These are phyloP conservation scores for Ceratina japonica DNA, from an alignment of 1,140 invertebrate species.

Conservation along the genomic window DNA sequence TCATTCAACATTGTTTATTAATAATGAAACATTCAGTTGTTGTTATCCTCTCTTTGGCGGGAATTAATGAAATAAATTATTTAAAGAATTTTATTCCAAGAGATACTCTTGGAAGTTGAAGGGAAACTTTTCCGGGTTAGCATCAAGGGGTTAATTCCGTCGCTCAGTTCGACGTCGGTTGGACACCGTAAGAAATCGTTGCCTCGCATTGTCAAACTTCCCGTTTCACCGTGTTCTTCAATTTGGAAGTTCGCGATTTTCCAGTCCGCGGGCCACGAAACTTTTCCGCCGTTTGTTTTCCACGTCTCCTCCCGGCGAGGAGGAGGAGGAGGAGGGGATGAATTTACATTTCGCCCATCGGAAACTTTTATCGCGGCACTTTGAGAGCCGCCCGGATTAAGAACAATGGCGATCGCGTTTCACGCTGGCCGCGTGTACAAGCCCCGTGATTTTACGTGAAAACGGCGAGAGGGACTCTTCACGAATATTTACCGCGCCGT, in stretches of 20 bases:
- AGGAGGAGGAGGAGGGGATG: no score
- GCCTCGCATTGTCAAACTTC: not conserved
- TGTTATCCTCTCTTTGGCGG: no score
- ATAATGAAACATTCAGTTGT: no score
- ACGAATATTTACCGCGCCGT: conserved; percentile 29
- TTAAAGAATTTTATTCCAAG: no score
- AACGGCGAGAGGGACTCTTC: not conserved
- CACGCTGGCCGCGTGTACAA: not conserved
- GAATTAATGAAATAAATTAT: no score
- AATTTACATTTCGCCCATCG: conserved; percentile 13
- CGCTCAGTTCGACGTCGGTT: no score
- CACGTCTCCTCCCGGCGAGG: conserved; percentile 24
- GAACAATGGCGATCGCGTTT: conserved; percentile 14
- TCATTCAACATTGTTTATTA: no score
- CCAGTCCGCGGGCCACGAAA: conserved; percentile 2
- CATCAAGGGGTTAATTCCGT: no score
- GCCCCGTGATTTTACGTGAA: not conserved
- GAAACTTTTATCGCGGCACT: conserved; percentile 19
- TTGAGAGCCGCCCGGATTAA: conserved; percentile 9
- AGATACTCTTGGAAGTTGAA: no score
- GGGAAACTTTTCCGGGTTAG: no score
- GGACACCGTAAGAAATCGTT: not conserved
- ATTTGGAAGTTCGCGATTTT: conserved; percentile 33
- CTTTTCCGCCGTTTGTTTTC: conserved; percentile 16
- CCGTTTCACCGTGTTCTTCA: not conserved